A percentile compares a stretch with the other conserved stretches of the same genome.
These are phyloP conservation scores for Thyatira batis DNA, from an alignment of 2,888 invertebrate species.

Conservation along the genomic window DNA sequence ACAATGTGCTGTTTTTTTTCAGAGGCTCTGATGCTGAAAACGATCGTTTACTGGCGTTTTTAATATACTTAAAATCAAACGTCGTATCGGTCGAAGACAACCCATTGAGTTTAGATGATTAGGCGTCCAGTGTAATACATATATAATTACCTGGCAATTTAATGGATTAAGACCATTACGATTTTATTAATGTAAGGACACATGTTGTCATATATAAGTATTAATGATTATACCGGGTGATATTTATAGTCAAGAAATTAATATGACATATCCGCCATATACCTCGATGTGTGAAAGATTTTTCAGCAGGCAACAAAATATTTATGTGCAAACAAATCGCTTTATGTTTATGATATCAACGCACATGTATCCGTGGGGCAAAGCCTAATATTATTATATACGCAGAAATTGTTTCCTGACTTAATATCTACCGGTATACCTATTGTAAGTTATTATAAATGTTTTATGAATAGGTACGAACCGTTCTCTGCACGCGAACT, in stretches of 20 bases:
- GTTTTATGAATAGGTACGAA: neutral
- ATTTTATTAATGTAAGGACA: neutral
- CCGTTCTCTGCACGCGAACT: neutral
- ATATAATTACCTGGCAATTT: neutral
- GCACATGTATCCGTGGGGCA: too few relatives aligned
- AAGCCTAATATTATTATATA: too few relatives aligned
- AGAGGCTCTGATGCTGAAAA: conserved; percentile 56
- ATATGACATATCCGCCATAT: too few relatives aligned
- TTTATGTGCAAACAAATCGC: too few relatives aligned
- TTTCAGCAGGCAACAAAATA: too few relatives aligned
- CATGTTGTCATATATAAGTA: neutral
- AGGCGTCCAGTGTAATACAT: conserved; percentile 12
- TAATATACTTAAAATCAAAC: conserved; percentile 60
- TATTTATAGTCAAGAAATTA: neutral
- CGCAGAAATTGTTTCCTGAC: neutral
- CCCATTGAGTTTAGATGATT: conserved; percentile 46
- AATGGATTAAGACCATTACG: neutral
- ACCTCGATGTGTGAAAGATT: too few relatives aligned
- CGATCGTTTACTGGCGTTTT: conserved; percentile 64
- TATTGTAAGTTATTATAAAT: neutral
- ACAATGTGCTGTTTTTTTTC: conserved; percentile 19
- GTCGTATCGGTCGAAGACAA: conserved; percentile 43
- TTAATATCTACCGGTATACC: neutral
- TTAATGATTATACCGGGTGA: neutral
- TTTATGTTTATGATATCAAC: too few relatives aligned